Evolutionary conservation across 2,888 invertebrate genomes (phyloP), one percentile per base, ranked within the genome.

Genomic region (Anarsia innoxiella): DNA sequence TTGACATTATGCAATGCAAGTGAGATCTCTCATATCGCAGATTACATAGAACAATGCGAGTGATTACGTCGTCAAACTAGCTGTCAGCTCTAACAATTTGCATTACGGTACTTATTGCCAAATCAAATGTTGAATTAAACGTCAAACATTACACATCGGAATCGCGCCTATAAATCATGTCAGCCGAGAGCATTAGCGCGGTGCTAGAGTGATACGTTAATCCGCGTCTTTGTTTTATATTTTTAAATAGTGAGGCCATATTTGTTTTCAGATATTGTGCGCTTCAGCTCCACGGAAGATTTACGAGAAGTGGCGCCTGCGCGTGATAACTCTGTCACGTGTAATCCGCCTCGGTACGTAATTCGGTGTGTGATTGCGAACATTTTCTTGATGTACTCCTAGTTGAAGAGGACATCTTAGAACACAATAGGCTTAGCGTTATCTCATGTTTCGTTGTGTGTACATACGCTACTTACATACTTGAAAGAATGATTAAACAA

Each of bases 221-320:
- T 83, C 83, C 67, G 67, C 61, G 57, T 82, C 80, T 82, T 78
- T 82, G 78, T 82, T 82, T 80, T 77, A 65, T 79, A 77, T 79
- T 82, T 79, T 80, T 80, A 79, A 79, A 84, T 80, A 78, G 82
- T 80, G 72, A 71, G 72, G 72, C 74, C 78, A 79, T 83, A 82
- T 84, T 84, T 84, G 75, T 52, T 80, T 74, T 78, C 66, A 80
- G 84, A 82, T 83, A 82, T 80, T 65, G 75, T 75, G 67, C 68
- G 66, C 66, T 72, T 71, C 66, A 70, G 69, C 61, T 71, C 60
- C 67, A 58, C 64, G 66, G 66, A 79, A 80, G 83, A 82, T 83
- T 82, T 82, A 80, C 72, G 53, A 73, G 75, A 75, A 61, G 62
- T 70, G 79, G 80, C 80, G 80, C 74, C 77, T 70, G 60, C 66